phyloP scores from a whole-genome alignment of 2,888 invertebrate species.

The Bimastos eiseni region DNA sequence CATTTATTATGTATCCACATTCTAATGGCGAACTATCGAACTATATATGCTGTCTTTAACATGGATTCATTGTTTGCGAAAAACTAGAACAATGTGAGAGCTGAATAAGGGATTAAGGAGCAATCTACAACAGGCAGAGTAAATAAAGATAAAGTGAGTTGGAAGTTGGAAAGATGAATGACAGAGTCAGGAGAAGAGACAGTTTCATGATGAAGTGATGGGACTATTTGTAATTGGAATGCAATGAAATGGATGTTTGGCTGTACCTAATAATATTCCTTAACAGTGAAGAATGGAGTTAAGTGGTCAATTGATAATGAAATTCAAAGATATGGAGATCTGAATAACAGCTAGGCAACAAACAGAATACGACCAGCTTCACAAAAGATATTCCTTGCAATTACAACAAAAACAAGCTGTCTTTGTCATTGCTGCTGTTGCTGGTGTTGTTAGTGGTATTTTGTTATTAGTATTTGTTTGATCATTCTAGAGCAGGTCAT shows the following conservation, averaged over 20 bases:
- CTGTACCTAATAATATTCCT: too few relatives aligned
- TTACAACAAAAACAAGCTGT: too few relatives aligned
- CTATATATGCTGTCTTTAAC: neutral
- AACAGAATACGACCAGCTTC: too few relatives aligned
- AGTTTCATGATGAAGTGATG: neutral
- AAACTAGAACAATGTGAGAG: neutral
- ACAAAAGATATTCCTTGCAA: too few relatives aligned
- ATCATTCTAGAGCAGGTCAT: too few relatives aligned
- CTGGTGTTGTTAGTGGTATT: too few relatives aligned
- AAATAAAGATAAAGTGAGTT: neutral
- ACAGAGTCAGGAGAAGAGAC: neutral
- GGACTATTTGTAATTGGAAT: neutral
- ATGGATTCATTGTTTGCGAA: neutral
- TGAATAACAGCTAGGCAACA: neutral
- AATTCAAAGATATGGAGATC: neutral
- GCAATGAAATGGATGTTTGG: neutral
- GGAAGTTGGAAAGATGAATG: neutral
- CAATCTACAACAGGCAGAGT: neutral
- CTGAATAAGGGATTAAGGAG: neutral
- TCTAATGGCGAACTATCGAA: neutral
- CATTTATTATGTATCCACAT: slow-evolving; percentile 5
- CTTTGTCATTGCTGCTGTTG: too few relatives aligned
- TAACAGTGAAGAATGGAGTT: neutral
- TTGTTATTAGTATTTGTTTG: too few relatives aligned
- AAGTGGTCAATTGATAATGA: neutral